Percentiles rank a stretch among this genome's conserved stretches.
phyloP scores from a whole-genome alignment of 2,888 invertebrate genomes.

The Stenichneumon culpator region DNA sequence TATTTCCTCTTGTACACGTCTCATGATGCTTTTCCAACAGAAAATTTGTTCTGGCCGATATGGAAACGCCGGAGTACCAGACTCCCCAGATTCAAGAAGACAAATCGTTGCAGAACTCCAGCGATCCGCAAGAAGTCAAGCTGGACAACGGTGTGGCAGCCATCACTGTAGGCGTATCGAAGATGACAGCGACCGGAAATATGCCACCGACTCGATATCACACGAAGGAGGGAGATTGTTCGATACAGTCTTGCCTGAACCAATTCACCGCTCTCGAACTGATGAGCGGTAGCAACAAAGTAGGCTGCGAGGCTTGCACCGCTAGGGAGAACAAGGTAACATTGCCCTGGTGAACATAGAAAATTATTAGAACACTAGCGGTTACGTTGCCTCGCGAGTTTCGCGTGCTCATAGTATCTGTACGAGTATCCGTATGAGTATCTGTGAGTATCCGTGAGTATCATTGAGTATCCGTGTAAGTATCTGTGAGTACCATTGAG shows the following conservation, averaged over 20 bases:
- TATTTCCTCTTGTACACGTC: neutral
- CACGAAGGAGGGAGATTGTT: conserved; percentile 92
- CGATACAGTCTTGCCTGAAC: conserved; percentile 95
- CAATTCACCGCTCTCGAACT: conserved; percentile 97
- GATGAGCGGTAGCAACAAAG: conserved; percentile 96
- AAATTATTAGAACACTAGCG: no score
- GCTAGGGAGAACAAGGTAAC: conserved; percentile 87
- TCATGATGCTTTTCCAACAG: conserved; percentile 3
- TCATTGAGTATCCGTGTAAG: no score
- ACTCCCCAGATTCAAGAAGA: conserved; percentile 45
- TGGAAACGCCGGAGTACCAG: conserved; percentile 36
- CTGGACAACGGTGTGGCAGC: conserved; percentile 72
- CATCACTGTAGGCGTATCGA: conserved; percentile 74
- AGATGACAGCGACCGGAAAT: conserved; percentile 70
- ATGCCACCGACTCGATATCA: conserved; percentile 87
- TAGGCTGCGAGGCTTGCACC: conserved; percentile 96
- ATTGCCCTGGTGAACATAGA: neutral
- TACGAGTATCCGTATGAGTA: no score
- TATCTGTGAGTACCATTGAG: no score
- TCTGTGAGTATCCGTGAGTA: neutral
- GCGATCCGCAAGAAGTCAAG: conserved; percentile 41
- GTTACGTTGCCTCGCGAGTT: no score
- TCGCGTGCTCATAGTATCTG: no score
- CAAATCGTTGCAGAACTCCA: conserved; percentile 41
- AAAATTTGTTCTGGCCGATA: conserved; percentile 32